A percentile compares a stretch with the other conserved stretches of the same genome.
Evolutionary conservation across 2,888 invertebrate genomes (phyloP).

Genomic region (Athalia cordata): DNA sequence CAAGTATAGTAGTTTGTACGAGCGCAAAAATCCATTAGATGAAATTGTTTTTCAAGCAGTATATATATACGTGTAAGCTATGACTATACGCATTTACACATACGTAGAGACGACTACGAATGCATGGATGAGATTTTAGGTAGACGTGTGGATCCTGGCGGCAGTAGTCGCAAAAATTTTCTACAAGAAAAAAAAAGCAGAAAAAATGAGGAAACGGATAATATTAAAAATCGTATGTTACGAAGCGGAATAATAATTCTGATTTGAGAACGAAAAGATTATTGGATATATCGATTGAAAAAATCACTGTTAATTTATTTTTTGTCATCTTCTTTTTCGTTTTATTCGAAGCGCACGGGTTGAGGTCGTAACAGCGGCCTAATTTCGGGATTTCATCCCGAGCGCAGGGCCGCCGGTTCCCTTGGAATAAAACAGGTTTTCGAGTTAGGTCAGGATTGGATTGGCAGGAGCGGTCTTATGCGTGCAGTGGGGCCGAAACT

Average conservation of each 20-base stretch:
- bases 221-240: no score
- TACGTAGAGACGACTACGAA: background rate
- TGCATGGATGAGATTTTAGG: no score
- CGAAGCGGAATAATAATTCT: background rate
- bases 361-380: slow-evolving; percentile 55
- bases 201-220: background rate
- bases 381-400: slow-evolving; percentile 61
- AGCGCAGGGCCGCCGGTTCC: slow-evolving; percentile 17
- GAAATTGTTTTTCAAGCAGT: slow-evolving; percentile 16
- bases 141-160: no score
- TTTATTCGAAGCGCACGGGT: slow-evolving; percentile 1
- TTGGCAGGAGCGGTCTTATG: slow-evolving; percentile 55
- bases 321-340: background rate
- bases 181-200: background rate
- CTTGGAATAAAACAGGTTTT: slow-evolving; percentile 64
- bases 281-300: background rate
- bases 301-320: background rate
- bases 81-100: background rate
- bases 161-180: background rate
- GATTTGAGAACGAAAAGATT: background rate
- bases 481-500: slow-evolving; percentile 52
- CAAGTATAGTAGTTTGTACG: slow-evolving; percentile 34
- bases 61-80: background rate
- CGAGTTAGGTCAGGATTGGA: slow-evolving; percentile 60
- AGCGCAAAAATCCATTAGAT: slow-evolving; percentile 30